These are phyloP conservation scores for Pygocentrus nattereri DNA, from an alignment of 2,797 vertebrate species.

Conservation along the genomic window DNA sequence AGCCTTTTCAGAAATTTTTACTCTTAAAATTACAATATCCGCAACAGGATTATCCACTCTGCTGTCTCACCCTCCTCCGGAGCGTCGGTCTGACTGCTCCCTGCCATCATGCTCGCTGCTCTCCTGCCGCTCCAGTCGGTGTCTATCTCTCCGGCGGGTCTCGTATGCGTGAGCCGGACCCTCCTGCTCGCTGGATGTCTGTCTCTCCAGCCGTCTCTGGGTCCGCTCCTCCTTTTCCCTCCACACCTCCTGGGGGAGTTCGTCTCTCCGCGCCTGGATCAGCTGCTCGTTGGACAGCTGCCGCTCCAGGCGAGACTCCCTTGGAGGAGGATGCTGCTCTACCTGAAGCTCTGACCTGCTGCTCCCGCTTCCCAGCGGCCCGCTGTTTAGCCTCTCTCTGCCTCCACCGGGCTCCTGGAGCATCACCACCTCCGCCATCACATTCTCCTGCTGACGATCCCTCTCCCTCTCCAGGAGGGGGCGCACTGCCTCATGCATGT, in stretches of 20 bases:
- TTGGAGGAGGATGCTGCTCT: slow-evolving; percentile 69
- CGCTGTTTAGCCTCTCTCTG: slow-evolving; percentile 73
- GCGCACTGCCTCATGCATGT: slow-evolving; percentile 77
- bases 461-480: slow-evolving; percentile 55
- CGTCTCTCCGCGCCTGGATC: slow-evolving; percentile 77
- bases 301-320: slow-evolving; percentile 75
- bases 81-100: slow-evolving; percentile 83
- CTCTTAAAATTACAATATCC: not conserved
- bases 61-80: slow-evolving; percentile 76
- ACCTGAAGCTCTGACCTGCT: slow-evolving; percentile 66
- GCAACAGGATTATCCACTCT: not conserved
- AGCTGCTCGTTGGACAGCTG: slow-evolving; percentile 81
- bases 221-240: slow-evolving; percentile 78
- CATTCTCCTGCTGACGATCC: slow-evolving; percentile 64
- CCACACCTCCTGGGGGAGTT: slow-evolving; percentile 85
- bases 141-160: slow-evolving; percentile 79
- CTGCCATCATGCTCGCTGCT: slow-evolving; percentile 89
- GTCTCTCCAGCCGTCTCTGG: slow-evolving; percentile 80
- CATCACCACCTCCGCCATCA: slow-evolving; percentile 76
- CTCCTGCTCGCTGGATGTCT: slow-evolving; percentile 81
- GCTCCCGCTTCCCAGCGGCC: slow-evolving; percentile 63
- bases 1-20: too few species aligned
- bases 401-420: slow-evolving; percentile 73
- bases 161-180: slow-evolving; percentile 67
- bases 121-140: slow-evolving; percentile 87